Conservation (phyloP, 1,140 invertebrate species). For the Thalassaphorura encarpata region DNA sequence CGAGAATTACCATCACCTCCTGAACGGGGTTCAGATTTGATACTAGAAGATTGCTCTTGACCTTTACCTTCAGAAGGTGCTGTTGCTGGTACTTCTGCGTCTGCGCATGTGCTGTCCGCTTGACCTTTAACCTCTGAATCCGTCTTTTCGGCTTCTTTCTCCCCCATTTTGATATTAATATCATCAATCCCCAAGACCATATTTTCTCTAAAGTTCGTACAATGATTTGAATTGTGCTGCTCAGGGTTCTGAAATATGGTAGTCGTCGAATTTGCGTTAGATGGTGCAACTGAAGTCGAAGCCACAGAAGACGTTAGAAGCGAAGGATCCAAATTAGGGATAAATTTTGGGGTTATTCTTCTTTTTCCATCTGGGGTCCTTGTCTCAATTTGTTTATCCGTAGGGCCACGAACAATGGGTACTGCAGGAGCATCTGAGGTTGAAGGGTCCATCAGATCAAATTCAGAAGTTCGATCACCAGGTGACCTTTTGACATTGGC, state of each 20-base stretch:
- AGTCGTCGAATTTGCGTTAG: too few species aligned
- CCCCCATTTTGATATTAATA: background rate
- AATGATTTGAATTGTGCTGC: background rate
- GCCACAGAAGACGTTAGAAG: too few species aligned
- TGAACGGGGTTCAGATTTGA: too few species aligned
- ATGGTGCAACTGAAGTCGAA: too few species aligned
- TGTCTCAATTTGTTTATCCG: slow-evolving; percentile 91
- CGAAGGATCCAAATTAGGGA: too few species aligned
- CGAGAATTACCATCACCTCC: too few species aligned
- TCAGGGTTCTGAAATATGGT: too few species aligned
- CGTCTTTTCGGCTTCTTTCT: background rate
- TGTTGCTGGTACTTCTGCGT: too few species aligned
- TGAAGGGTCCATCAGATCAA: background rate
- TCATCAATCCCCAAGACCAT: slow-evolving; percentile 18
- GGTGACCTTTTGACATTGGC: background rate
- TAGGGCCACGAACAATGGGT: slow-evolving; percentile 48
- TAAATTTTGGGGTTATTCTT: slow-evolving; percentile 90
- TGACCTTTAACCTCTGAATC: background rate
- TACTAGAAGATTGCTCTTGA: too few species aligned
- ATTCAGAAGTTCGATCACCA: background rate
- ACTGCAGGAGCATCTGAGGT: background rate
- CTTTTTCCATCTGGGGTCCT: slow-evolving; percentile 83
- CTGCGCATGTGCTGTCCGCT: too few species aligned
- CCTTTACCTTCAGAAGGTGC: too few species aligned
- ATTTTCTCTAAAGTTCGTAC: slow-evolving; percentile 3